phyloP scores from a whole-genome alignment of 2,797 vertebrate species.

The Rhabdophis nuchalis region DNA sequence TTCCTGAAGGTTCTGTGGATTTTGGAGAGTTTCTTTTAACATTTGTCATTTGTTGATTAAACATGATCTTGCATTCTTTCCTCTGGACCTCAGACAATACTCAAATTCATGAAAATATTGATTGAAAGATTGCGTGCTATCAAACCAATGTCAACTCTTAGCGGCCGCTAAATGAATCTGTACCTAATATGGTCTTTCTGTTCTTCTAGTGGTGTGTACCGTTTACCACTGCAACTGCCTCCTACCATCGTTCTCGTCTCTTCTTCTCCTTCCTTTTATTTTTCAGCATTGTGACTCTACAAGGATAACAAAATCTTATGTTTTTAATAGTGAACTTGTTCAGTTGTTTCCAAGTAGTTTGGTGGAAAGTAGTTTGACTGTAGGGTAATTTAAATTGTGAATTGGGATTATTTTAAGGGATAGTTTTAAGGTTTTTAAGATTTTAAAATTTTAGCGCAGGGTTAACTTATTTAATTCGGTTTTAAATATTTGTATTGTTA shows the following conservation, averaged over 20 bases:
- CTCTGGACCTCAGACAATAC: neutral
- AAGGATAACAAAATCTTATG: neutral
- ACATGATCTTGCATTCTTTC: neutral
- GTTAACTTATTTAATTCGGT: too few relatives aligned
- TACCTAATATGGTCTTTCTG: neutral
- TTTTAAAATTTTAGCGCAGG: too few relatives aligned
- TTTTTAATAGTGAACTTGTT: neutral
- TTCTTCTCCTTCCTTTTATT: neutral
- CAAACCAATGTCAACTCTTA: neutral
- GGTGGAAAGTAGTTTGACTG: too few relatives aligned
- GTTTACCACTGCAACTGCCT: neutral
- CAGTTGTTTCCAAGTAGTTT: neutral
- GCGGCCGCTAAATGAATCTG: neutral
- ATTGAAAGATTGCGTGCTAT: neutral
- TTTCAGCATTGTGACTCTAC: neutral
- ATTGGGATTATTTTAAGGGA: too few relatives aligned
- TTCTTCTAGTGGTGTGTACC: neutral
- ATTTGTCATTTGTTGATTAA: neutral
- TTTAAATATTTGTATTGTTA: too few relatives aligned
- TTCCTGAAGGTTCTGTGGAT: neutral
- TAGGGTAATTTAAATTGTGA: too few relatives aligned
- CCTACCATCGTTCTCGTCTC: neutral
- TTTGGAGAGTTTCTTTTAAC: neutral
- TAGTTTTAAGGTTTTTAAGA: too few relatives aligned
- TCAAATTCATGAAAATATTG: neutral